These are phyloP conservation scores for Panthera leo DNA, from an alignment of 2,113 vertebrate species.

Conservation along the genomic window DNA sequence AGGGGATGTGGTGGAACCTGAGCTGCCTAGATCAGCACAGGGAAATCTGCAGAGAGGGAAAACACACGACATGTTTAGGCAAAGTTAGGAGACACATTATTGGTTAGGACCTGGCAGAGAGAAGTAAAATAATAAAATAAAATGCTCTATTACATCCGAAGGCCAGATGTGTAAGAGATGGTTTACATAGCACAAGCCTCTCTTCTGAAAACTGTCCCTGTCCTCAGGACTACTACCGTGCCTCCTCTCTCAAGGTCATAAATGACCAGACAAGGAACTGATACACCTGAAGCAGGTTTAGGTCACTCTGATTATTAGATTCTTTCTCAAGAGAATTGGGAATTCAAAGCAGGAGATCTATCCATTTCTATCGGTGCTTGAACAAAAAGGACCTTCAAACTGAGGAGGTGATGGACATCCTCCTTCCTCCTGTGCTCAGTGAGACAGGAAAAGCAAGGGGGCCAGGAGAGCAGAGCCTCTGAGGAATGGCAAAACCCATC, in stretches of 20 bases:
- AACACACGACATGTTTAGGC: background rate
- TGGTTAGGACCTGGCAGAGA: background rate
- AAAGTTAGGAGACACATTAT: background rate
- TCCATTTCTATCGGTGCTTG: background rate
- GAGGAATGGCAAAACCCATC: background rate
- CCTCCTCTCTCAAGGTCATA: background rate
- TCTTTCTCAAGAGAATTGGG: background rate
- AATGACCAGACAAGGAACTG: background rate
- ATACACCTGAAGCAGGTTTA: background rate
- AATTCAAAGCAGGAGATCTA: background rate
- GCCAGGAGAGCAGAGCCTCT: background rate
- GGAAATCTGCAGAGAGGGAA: background rate
- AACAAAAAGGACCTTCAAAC: background rate
- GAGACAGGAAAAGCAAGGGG: background rate
- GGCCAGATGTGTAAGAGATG: background rate
- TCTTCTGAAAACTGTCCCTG: background rate
- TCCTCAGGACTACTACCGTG: background rate
- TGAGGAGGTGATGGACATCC: background rate
- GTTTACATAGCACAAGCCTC: background rate
- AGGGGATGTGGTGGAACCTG: background rate
- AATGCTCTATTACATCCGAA: background rate
- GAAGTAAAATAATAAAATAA: background rate
- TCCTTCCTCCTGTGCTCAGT: background rate
- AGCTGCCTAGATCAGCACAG: background rate
- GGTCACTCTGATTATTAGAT: background rate